Base-by-base conservation (phyloP, 2,113 vertebrate species). In the Epinephelus fuscoguttatus region DNA sequence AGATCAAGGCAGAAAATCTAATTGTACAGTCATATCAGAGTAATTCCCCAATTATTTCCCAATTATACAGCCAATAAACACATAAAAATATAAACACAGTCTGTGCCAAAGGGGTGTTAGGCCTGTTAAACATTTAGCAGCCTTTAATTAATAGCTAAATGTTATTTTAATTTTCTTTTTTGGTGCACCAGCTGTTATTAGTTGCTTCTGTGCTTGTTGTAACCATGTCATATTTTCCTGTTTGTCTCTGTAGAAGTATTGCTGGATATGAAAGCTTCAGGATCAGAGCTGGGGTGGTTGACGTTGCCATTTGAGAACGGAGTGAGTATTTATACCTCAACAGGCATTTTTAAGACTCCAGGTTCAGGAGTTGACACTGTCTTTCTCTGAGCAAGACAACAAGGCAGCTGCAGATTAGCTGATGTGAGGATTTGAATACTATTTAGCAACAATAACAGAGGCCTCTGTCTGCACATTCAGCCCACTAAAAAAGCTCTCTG, bases 271-370 rank as follows among this genome's bases (percentile, higher is more conserved):
- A 97, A 93, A 18, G 94, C 96, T 40, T 96, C 96, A 0, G 97
- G 98, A 37, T 97, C 97, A 33, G 97, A 99, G 80, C 92, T 98
- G 21, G 98, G 98, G 45, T 99, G 98, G 98, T 93, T 99, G 89
- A 97, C 97, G 2, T 93, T 91, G 23, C 98, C 98, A 21, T 95
- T 96, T 9, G 97, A 97, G 91, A 95, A 96, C 89, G 98, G 98
- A 93, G 98, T 96, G 95, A 97, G 97, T 95, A 85, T 89, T 94
- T 88, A 90, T 85, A 89, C 84, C 80, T 74, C 87, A 61, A 81
- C 67, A 66, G 86, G 85, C 82, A 91, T 89, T 93, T 88, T 90
- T 83, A 87, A 85, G 71, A 88, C 82, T 81, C 40, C 64, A 88
- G 80, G 81, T 91, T 80, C 47, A 71, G 56, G 47, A 64, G 73